Base-by-base conservation (phyloP, 2,113 vertebrate genomes). In the Aegithalos caudatus region DNA sequence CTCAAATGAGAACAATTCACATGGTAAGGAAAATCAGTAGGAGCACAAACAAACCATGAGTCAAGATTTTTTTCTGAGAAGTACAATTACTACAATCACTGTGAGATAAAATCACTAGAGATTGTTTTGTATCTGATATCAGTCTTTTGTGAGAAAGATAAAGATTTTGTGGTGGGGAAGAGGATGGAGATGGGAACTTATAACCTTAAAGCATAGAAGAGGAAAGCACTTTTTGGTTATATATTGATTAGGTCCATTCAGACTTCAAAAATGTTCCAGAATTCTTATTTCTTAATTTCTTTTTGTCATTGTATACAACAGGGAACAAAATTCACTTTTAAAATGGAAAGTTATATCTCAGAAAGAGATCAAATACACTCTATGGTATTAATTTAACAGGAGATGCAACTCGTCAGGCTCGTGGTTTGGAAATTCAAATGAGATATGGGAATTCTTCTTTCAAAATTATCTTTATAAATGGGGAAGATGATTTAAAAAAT, bases 401-500 rank as follows among this genome's bases (percentile, higher is more conserved):
- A 27, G 3, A n/a, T 57, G 15, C 9, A 86, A 42, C 3, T 53
- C 1, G 0, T 77, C 48, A 71, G 64, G 11, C 7, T 42, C 5
- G 9, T 38, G 9, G 1, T 76, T 86, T 83, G 28, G 15, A 73
- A 18, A 66, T 18, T 64, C 12, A 21, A 16, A 6, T 37, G 37
- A 83, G 13, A 29, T n/a, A 42, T 15, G 19, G 8, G 38, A 76
- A 57, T 61, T 13, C 7, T 71, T 4, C 17, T 65, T 76, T 35
- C 10, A 69, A 82, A 82, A 73, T 42, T n/a, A 16, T n/a, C 4
- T 23, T n/a, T 33, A 6, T 40, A 17, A 37, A 58, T 12, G 1
- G 6, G 2, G 2, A 18, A 81, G 1, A 21, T 51, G 2, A 14
- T 17, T 50, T 42, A 22, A 0, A 3, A n/a, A 58, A 12, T 18